Percentiles rank a stretch among this genome's conserved stretches.
Conservation (phyloP, 92 coral and sea anemone genomes). For the Ricordea florida region DNA sequence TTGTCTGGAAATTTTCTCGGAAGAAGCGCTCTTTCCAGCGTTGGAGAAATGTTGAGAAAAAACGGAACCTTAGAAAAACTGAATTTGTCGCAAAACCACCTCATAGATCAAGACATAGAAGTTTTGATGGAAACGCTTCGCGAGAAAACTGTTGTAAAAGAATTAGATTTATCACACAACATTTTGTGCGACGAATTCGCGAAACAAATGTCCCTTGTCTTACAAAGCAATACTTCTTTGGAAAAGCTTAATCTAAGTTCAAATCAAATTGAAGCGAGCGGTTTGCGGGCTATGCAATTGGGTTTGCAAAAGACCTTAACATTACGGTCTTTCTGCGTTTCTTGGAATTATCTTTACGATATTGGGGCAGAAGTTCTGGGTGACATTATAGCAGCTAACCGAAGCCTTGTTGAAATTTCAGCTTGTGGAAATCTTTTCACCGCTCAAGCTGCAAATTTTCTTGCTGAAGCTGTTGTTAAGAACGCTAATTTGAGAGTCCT, state of each 20-base stretch:
- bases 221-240: constrained; percentile 38
- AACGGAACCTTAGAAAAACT: constrained; percentile 58
- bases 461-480: constrained; percentile 65
- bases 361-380: constrained; percentile 72
- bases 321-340: constrained; percentile 76
- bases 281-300: constrained; percentile 58
- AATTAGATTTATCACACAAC: constrained; percentile 73
- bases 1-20: constrained; percentile 75
- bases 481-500: constrained; percentile 62
- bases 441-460: constrained; percentile 64
- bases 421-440: constrained; percentile 85
- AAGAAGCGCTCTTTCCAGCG: constrained; percentile 26
- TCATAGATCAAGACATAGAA: constrained; percentile 65
- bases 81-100: constrained; percentile 65
- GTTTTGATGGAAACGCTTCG: constrained; percentile 40
- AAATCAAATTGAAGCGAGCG: constrained; percentile 73
- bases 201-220: constrained; percentile 26
- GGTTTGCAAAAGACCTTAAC: constrained; percentile 59
- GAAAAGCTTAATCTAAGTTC: constrained; percentile 69
- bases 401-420: constrained; percentile 55
- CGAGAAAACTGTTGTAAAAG: constrained; percentile 45
- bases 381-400: constrained; percentile 51
- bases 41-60: constrained; percentile 63
- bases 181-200: constrained; percentile 71
- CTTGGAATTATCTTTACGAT: constrained; percentile 91